Percentiles rank a stretch among this genome's conserved stretches.
Evolutionary conservation across 2,888 invertebrate genomes (phyloP).

Genomic region (Chaetoderma sp.): DNA sequence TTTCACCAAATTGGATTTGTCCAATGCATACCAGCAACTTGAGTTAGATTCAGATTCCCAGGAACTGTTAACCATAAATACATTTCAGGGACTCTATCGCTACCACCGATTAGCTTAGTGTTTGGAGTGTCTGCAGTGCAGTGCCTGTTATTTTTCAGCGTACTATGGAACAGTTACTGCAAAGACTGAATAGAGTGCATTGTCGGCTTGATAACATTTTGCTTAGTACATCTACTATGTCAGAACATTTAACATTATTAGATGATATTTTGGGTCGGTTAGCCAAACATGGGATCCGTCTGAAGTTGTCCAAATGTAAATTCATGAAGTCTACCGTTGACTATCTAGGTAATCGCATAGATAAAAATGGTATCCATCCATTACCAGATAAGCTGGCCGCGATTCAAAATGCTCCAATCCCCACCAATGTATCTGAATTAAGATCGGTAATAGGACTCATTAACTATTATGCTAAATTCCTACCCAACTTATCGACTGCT

Average conservation of each 20-base stretch:
- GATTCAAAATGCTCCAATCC: slow-evolving; percentile 43
- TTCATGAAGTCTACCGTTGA: too few relatives aligned
- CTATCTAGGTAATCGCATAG: background rate
- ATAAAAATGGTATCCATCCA: slow-evolving; percentile 34
- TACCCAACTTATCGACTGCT: slow-evolving; percentile 17
- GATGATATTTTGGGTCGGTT: too few relatives aligned
- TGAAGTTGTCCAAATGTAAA: too few relatives aligned
- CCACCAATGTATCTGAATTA: slow-evolving; percentile 16
- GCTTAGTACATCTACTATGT: too few relatives aligned
- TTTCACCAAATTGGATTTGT: slow-evolving; percentile 28
- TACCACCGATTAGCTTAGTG: slow-evolving; percentile 8
- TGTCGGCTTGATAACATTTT: slow-evolving; percentile 41
- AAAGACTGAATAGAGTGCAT: slow-evolving; percentile 24
- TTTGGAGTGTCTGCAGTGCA: slow-evolving; percentile 35
- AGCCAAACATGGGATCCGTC: too few relatives aligned
- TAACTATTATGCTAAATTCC: slow-evolving; percentile 17
- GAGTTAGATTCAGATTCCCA: slow-evolving; percentile 28
- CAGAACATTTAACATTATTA: too few relatives aligned
- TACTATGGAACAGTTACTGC: slow-evolving; percentile 36
- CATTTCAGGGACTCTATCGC: background rate
- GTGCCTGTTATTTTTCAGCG: slow-evolving; percentile 36
- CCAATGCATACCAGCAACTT: slow-evolving; percentile 24
- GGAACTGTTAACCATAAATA: slow-evolving; percentile 9
- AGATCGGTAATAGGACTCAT: slow-evolving; percentile 17
- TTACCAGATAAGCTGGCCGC: slow-evolving; percentile 42